Evolutionary conservation across 2,113 vertebrate species (phyloP).

Genomic region (Aldabrachelys gigantea): DNA sequence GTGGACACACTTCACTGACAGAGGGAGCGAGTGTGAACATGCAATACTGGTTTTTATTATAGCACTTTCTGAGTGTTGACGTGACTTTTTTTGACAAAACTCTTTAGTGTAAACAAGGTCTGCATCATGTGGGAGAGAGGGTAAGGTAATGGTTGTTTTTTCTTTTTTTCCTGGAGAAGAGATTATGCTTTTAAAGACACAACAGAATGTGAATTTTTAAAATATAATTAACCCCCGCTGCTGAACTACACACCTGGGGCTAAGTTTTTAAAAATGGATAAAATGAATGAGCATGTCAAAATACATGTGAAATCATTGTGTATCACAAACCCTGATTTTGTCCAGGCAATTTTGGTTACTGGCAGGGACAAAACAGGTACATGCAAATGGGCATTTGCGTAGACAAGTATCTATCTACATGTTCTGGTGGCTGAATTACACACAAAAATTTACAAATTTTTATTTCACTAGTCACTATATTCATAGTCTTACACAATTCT

Average conservation of each 20-base stretch:
- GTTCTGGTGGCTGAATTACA: neutral
- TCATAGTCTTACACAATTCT: neutral
- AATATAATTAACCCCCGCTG: neutral
- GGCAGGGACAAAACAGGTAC: neutral
- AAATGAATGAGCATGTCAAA: neutral
- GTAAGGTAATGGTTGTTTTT: neutral
- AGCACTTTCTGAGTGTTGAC: too few species aligned
- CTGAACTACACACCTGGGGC: neutral
- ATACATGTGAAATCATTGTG: neutral
- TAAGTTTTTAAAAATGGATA: neutral
- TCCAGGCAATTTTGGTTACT: neutral
- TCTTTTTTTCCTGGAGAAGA: neutral
- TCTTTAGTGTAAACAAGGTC: too few species aligned
- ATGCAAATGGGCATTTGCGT: neutral
- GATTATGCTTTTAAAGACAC: neutral
- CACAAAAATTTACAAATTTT: neutral
- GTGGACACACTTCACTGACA: too few species aligned
- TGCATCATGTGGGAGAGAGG: neutral
- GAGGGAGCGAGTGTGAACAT: too few species aligned
- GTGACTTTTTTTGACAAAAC: too few species aligned
- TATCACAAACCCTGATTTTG: neutral
- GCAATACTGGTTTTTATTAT: too few species aligned
- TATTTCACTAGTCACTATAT: neutral
- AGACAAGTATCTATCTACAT: neutral
- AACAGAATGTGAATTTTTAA: conserved; percentile 11